Base-by-base conservation (phyloP, 1,140 invertebrate genomes). In the Drosophila tsacasi region DNA sequence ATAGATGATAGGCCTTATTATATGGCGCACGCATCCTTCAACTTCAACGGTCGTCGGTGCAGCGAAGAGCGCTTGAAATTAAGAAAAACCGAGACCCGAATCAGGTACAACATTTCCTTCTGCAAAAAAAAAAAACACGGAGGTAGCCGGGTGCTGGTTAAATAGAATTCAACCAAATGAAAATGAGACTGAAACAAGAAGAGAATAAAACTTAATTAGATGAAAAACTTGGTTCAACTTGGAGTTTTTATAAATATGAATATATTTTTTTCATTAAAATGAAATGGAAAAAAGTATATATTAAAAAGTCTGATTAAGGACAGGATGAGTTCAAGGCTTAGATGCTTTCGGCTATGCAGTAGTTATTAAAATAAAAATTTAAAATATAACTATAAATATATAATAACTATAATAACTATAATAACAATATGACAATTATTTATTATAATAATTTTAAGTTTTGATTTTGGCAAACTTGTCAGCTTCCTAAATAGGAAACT, bases 11-110 rank as follows among this genome's bases (percentile, higher is more conserved):
- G 58, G 62, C 77, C 84, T 87, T 89, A 87, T 87, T 87, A 89
- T 87, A 89, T 87, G 84, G 84, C 84, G 55, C 81, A 87, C 84
- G 84, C 84, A 87, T 87, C 84, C 84, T 87, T 89, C 83, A 85
- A 85, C 83, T 85, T 85, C 81, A 87, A 60, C 84, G 55, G 75
- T 63, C 69, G 76, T 83, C 77, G 62, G 55, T 54, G 61, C 67
- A 63, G 55, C 64, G 54, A 81, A 87, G 83, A 68, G 84, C 67
- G 77, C 83, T 87, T 87, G 64, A 81, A 62, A 58, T 30, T 50
- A 57, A 37, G 54, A 59, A 39, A 74, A 74, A 68, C 30, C 50
- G 32, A 71, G 64, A 46, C 10, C 30, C 44, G 44, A 50, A 35
- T 27, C 37, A 72, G 39, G 23, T 72, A 57, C 44, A 71, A 46